Conservation (phyloP, 2,888 invertebrate species). For the Diaphora mendica region DNA sequence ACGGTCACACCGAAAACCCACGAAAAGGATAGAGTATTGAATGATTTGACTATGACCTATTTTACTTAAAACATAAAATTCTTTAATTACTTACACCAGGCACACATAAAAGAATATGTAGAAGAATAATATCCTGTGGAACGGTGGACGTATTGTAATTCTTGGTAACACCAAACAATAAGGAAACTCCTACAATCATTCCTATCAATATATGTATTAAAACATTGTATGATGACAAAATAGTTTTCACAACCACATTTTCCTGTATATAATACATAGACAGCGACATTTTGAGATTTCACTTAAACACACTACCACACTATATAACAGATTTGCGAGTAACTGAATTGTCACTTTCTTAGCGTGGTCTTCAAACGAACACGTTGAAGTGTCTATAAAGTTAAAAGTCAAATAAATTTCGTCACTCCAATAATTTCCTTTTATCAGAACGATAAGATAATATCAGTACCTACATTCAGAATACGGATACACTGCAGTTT, state of each 20-base stretch:
- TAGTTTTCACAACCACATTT: constrained; percentile 28
- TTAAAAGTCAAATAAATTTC: constrained; percentile 14
- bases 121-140: constrained; percentile 29
- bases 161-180: constrained; percentile 34
- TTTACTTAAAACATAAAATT: not conserved
- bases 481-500: not conserved
- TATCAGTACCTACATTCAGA: constrained; percentile 11
- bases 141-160: constrained; percentile 28
- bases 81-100: constrained; percentile 39
- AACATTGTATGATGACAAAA: constrained; percentile 31
- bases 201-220: constrained; percentile 40
- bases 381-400: constrained; percentile 19
- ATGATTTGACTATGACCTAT: not conserved
- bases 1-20: no score
- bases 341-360: constrained; percentile 8
- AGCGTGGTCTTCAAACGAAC: constrained; percentile 2
- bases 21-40: not conserved
- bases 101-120: constrained; percentile 38
- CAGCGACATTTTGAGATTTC: constrained; percentile 9
- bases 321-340: constrained; percentile 23
- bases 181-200: constrained; percentile 29
- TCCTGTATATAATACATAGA: constrained; percentile 29
- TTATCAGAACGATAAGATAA: constrained; percentile 36
- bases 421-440: constrained; percentile 8
- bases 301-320: not conserved